A percentile compares a stretch with the other conserved stretches of the same genome.
phyloP scores from a whole-genome alignment of 1,140 invertebrate species.

The Nomia melanderi region DNA sequence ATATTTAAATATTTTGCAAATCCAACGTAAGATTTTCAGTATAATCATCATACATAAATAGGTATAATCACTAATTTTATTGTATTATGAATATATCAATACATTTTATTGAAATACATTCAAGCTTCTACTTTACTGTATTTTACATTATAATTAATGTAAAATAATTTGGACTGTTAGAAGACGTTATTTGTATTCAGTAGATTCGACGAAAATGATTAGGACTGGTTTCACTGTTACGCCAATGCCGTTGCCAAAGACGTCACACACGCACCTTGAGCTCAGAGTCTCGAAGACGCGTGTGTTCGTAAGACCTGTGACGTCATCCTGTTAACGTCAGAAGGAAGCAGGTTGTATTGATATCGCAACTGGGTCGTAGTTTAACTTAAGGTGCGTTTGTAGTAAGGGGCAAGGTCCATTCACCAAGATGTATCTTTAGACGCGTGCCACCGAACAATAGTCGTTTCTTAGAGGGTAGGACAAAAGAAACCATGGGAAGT shows the following conservation, averaged over 20 bases:
- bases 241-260: slow-evolving; percentile 27
- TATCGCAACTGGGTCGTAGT: slow-evolving; percentile 3
- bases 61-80: too few relatives aligned
- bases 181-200: too few relatives aligned
- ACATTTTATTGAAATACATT: too few relatives aligned
- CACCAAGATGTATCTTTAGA: slow-evolving; percentile 49
- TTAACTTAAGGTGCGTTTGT: slow-evolving; percentile 11
- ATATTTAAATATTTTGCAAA: too few relatives aligned
- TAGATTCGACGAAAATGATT: too few relatives aligned
- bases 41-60: too few relatives aligned
- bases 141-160: too few relatives aligned
- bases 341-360: slow-evolving; percentile 56
- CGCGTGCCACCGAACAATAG: slow-evolving; percentile 29
- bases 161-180: too few relatives aligned
- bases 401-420: slow-evolving; percentile 51
- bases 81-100: too few relatives aligned
- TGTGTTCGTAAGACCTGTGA: slow-evolving; percentile 55
- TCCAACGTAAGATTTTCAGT: too few relatives aligned
- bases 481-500: background rate
- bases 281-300: slow-evolving; percentile 45
- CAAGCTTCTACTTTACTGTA: too few relatives aligned
- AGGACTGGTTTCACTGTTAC: background rate
- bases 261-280: slow-evolving; percentile 52
- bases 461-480: slow-evolving; percentile 23
- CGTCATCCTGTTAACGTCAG: slow-evolving; percentile 60